Percentiles rank a stretch among this genome's conserved stretches.
These are phyloP conservation scores for Plotosus lineatus DNA, from an alignment of 2,113 vertebrate species.

Conservation along the genomic window DNA sequence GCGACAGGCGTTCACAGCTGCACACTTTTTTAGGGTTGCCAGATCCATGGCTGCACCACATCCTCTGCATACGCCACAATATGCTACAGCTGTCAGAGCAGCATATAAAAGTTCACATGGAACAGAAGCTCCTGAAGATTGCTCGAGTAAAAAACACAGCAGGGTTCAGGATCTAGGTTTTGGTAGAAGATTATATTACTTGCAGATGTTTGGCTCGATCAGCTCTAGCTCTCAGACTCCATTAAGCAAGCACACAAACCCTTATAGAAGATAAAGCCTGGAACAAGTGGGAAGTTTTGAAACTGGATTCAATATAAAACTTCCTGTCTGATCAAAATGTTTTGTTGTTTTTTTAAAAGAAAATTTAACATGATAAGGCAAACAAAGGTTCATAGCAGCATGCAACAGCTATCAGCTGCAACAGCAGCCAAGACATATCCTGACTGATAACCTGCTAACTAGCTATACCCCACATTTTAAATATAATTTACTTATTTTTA, in stretches of 20 bases:
- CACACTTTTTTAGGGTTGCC: conserved; percentile 17
- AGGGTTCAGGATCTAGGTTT: background rate
- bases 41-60: background rate
- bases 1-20: conserved; percentile 17
- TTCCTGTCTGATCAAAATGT: background rate
- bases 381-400: background rate
- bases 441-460: background rate
- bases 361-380: background rate
- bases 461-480: too few species aligned
- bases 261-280: background rate
- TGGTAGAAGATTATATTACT: background rate
- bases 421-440: background rate
- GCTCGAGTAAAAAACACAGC: background rate
- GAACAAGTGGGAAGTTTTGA: background rate
- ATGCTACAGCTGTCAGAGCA: background rate
- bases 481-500: too few species aligned
- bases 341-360: too few species aligned
- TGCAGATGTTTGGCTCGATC: background rate
- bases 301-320: background rate
- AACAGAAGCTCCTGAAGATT: background rate
- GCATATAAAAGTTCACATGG: background rate
- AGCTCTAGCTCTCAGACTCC: background rate
- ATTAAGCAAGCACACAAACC: background rate
- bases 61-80: background rate
- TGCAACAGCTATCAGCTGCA: background rate